Percentiles rank a stretch among this genome's conserved stretches.
Evolutionary conservation across 2,888 invertebrate species (phyloP).

Genomic region (Meta bourneti): DNA sequence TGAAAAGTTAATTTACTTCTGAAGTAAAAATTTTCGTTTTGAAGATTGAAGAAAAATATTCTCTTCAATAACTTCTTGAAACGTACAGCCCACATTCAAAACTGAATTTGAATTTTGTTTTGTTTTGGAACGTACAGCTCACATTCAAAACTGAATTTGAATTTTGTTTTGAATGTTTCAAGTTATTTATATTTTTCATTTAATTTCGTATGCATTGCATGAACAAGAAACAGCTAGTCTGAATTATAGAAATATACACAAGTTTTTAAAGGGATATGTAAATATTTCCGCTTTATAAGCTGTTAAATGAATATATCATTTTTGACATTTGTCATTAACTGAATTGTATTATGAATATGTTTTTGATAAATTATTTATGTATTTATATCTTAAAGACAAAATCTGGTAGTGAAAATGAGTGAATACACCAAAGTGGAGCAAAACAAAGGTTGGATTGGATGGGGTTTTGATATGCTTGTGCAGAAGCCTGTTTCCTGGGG

Average conservation of each 20-base stretch:
- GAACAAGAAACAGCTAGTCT: neutral
- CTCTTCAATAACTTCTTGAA: too few species aligned
- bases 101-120: neutral
- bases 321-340: neutral
- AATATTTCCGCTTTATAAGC: neutral
- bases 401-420: conserved; percentile 21
- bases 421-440: conserved; percentile 46
- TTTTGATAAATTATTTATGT: neutral
- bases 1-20: neutral
- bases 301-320: neutral
- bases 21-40: too few species aligned
- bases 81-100: too few species aligned
- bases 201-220: too few species aligned
- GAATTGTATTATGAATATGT: neutral
- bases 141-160: too few species aligned
- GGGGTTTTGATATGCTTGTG: conserved; percentile 69
- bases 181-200: too few species aligned
- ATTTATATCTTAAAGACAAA: conserved; percentile 40
- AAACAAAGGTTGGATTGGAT: conserved; percentile 67
- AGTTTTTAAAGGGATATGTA: too few species aligned
- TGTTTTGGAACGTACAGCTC: too few species aligned
- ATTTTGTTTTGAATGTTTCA: too few species aligned
- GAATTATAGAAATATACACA: too few species aligned
- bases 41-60: too few species aligned
- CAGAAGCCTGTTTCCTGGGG: conserved; percentile 74